Evolutionary conservation across 2,888 invertebrate genomes (phyloP).

Genomic region (Lypha dubia): DNA sequence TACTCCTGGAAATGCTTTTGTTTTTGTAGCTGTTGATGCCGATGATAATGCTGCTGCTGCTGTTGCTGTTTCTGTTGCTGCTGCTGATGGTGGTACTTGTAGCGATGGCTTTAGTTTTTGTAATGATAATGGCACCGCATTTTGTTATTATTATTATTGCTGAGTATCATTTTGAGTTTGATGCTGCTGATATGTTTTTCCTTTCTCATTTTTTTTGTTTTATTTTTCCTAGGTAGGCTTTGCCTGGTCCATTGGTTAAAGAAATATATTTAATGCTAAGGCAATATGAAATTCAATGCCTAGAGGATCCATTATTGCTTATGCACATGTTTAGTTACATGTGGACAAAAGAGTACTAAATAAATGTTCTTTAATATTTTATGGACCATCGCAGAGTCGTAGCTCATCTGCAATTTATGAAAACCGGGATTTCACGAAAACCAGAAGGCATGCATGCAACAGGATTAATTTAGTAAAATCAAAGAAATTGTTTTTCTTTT

Average conservation of each 20-base stretch:
- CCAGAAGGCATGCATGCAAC: conserved; percentile 22
- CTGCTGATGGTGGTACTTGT: conserved; percentile 19
- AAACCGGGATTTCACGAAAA: conserved; percentile 10
- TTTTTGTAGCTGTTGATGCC: conserved; percentile 7
- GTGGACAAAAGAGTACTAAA: conserved; percentile 52
- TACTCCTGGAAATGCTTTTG: conserved; percentile 15
- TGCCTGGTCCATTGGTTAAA: conserved; percentile 51
- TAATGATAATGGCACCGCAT: conserved; percentile 50
- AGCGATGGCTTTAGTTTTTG: conserved; percentile 21
- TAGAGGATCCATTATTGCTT: conserved; percentile 62
- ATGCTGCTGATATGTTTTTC: conserved; percentile 23
- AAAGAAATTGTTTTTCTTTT: conserved; percentile 7
- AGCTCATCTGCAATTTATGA: conserved; percentile 30
- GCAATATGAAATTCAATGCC: conserved; percentile 67
- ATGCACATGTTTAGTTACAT: conserved; percentile 61
- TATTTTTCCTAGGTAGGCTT: conserved; percentile 10
- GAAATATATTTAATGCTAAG: conserved; percentile 44
- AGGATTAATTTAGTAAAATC: conserved; percentile 8
- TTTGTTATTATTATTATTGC: conserved; percentile 25
- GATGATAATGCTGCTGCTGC: conserved; percentile 13
- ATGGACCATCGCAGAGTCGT: conserved; percentile 53
- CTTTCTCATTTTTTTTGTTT: no score
- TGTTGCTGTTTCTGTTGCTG: conserved; percentile 5
- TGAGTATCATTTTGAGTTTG: conserved; percentile 1
- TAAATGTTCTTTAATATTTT: conserved; percentile 54